A percentile compares a stretch with the other conserved stretches of the same genome.
Conservation (phyloP, 2,113 vertebrate genomes). For the Saguinus midas region DNA sequence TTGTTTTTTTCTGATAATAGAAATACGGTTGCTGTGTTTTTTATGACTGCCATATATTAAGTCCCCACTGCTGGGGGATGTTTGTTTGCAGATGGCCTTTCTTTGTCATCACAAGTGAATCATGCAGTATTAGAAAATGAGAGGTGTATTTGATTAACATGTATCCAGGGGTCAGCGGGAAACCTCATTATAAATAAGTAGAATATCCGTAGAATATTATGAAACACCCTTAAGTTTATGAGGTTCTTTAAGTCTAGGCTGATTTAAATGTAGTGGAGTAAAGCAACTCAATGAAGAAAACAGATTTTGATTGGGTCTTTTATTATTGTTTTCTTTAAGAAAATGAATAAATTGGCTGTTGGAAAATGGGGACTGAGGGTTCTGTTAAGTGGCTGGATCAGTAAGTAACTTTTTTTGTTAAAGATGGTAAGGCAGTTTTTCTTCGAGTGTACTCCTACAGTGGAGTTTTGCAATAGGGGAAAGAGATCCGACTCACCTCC, state of each 20-base stretch:
- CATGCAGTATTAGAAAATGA: neutral
- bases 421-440: neutral
- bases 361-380: neutral
- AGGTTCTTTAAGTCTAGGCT: neutral
- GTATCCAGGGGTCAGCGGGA: rapidly evolving
- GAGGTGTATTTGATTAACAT: neutral
- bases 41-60: neutral
- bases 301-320: neutral
- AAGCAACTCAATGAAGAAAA: neutral
- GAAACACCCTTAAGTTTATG: neutral
- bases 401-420: neutral
- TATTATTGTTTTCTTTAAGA: constrained; percentile 26
- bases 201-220: neutral
- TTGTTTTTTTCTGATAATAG: constrained; percentile 25
- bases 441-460: neutral
- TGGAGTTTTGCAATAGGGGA: neutral
- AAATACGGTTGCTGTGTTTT: neutral
- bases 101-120: neutral
- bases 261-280: neutral
- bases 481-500: neutral
- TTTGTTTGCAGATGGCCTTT: neutral
- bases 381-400: neutral
- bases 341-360: neutral
- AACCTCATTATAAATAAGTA: neutral
- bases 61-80: neutral